These are phyloP conservation scores for Odontophorus gujanensis DNA, from an alignment of 2,113 vertebrate species.

Conservation along the genomic window DNA sequence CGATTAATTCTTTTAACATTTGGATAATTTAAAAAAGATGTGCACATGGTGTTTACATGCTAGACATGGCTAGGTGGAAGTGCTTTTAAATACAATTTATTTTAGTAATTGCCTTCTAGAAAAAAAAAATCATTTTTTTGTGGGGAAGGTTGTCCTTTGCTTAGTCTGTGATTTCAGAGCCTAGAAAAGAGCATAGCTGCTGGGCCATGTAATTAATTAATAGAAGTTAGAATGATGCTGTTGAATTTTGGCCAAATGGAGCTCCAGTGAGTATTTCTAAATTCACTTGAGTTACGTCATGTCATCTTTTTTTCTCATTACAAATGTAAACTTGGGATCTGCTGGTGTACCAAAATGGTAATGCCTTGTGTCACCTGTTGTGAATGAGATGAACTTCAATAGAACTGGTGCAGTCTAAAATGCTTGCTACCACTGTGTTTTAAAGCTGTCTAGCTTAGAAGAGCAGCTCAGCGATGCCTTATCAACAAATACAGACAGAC, in stretches of 20 bases:
- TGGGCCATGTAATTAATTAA: neutral
- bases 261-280: neutral
- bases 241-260: neutral
- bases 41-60: neutral
- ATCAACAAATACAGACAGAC: neutral
- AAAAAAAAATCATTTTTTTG: neutral
- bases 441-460: neutral
- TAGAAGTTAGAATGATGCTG: neutral
- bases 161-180: neutral
- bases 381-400: neutral
- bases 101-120: neutral
- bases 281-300: neutral
- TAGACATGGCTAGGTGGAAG: neutral
- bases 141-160: neutral
- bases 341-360: neutral
- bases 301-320: neutral
- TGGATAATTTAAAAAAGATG: neutral
- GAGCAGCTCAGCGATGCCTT: neutral
- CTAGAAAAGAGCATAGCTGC: neutral
- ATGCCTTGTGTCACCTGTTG: neutral
- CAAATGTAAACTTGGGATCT: neutral
- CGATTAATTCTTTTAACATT: conserved; percentile 39
- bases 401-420: neutral
- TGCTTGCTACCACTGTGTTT: neutral
- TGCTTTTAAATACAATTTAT: neutral